A percentile compares a stretch with the other conserved stretches of the same genome.
Evolutionary conservation across 1,140 invertebrate species (phyloP).

Genomic region (Drosophila arawakana): DNA sequence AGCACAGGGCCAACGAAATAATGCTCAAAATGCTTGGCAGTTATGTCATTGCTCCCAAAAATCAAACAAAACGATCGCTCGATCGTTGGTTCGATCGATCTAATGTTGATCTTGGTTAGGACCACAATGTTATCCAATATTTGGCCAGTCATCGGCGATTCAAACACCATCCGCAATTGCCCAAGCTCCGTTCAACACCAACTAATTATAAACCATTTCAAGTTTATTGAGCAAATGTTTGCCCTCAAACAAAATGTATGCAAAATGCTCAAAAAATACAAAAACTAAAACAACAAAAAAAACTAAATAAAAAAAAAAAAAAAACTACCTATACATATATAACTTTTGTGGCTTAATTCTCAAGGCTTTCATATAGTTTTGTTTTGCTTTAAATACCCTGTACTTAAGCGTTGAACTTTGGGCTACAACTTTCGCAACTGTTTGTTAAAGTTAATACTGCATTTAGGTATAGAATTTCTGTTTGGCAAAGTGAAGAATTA

Average conservation of each 20-base stretch:
- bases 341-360: constrained; percentile 47
- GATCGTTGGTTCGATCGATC: constrained; percentile 1
- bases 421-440: too few relatives aligned
- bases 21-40: constrained; percentile 5
- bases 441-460: too few relatives aligned
- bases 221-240: constrained; percentile 64
- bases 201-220: constrained; percentile 71
- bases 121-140: constrained; percentile 37
- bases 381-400: constrained; percentile 18
- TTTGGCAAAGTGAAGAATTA: too few relatives aligned
- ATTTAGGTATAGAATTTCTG: too few relatives aligned
- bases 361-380: constrained; percentile 32
- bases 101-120: constrained; percentile 57
- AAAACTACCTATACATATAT: constrained; percentile 52
- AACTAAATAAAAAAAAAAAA: constrained; percentile 3
- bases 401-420: constrained; percentile 1
- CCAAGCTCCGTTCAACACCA: constrained; percentile 59
- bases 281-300: constrained; percentile 17
- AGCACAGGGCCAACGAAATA: not conserved
- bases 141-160: constrained; percentile 53
- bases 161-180: constrained; percentile 28
- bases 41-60: constrained; percentile 62
- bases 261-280: constrained; percentile 37
- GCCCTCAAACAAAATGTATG: constrained; percentile 65
- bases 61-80: constrained; percentile 1